Conservation (phyloP, 1,140 invertebrate species). For the Paraescarpia echinospica region DNA sequence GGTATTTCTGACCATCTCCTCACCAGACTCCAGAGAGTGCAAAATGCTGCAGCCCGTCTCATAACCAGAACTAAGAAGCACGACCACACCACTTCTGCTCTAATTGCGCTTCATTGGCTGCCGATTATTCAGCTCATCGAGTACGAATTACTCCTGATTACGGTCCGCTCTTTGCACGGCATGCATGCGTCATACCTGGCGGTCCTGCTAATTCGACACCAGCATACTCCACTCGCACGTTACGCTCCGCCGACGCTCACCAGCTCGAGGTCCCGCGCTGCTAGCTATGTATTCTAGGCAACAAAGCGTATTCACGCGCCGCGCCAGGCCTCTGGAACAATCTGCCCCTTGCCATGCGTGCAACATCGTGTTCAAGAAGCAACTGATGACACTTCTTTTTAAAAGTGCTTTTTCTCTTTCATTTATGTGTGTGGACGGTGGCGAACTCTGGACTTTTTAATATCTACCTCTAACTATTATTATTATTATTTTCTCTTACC, state of each 20-base stretch:
- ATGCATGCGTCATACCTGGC: neutral
- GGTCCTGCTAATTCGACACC: neutral
- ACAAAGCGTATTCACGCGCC: neutral
- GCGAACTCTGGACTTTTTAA: too few species aligned
- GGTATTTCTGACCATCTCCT: neutral
- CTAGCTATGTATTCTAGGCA: neutral
- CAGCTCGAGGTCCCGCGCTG: too few species aligned
- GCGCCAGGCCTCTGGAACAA: too few species aligned
- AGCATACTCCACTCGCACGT: too few species aligned
- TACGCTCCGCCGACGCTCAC: neutral
- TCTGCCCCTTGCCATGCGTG: too few species aligned
- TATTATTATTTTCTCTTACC: too few species aligned
- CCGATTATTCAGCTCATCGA: neutral
- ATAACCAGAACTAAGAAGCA: conserved; percentile 20
- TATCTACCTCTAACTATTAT: too few species aligned
- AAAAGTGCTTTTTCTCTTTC: too few species aligned
- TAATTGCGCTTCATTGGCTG: conserved; percentile 21
- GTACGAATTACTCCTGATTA: neutral
- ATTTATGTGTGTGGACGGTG: too few species aligned
- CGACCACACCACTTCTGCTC: conserved; percentile 18
- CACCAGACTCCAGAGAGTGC: neutral
- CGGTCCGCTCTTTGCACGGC: neutral
- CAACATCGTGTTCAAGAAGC: too few species aligned
- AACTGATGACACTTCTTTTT: too few species aligned
- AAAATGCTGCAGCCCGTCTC: conserved; percentile 15